These are phyloP conservation scores for Bubo blakistoni DNA, from an alignment of 2,113 vertebrate genomes.

Conservation along the genomic window DNA sequence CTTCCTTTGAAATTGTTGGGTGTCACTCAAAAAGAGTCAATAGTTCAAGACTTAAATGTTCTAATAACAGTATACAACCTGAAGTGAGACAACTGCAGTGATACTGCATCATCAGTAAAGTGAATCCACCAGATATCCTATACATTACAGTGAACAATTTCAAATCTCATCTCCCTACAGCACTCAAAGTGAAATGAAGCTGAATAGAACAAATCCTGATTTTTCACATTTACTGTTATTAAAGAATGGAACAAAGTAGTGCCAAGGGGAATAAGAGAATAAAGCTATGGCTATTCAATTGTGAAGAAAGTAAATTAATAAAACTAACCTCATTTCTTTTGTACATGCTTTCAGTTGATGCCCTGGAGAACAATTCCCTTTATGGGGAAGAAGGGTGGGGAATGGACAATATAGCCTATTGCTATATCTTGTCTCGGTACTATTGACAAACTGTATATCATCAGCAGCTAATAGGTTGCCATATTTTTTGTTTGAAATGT, in stretches of 20 bases:
- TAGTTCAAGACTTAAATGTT: conserved; percentile 58
- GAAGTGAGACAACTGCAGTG: conserved; percentile 50
- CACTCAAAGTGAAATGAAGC: conserved; percentile 72
- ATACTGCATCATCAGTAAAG: conserved; percentile 63
- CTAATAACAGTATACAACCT: conserved; percentile 34
- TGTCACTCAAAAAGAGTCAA: conserved; percentile 15
- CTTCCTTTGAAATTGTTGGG: conserved; percentile 21
- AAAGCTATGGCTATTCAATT: conserved; percentile 72
- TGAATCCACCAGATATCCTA: conserved; percentile 51
- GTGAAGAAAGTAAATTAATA: conserved; percentile 81
- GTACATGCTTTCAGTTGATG: conserved; percentile 60
- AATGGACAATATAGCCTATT: background rate
- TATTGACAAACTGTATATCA: conserved; percentile 13
- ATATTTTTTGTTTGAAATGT: background rate
- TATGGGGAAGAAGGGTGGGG: background rate
- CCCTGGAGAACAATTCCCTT: conserved; percentile 65
- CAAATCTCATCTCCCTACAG: conserved; percentile 70
- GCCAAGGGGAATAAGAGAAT: conserved; percentile 71
- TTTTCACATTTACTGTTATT: conserved; percentile 77
- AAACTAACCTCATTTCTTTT: conserved; percentile 75
- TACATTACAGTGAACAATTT: conserved; percentile 61
- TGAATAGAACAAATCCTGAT: conserved; percentile 76
- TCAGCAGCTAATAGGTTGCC: background rate
- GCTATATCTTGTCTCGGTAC: background rate
- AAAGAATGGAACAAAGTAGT: conserved; percentile 73